phyloP scores from a whole-genome alignment of 2,888 invertebrate genomes.

The Conchocele bisecta region DNA sequence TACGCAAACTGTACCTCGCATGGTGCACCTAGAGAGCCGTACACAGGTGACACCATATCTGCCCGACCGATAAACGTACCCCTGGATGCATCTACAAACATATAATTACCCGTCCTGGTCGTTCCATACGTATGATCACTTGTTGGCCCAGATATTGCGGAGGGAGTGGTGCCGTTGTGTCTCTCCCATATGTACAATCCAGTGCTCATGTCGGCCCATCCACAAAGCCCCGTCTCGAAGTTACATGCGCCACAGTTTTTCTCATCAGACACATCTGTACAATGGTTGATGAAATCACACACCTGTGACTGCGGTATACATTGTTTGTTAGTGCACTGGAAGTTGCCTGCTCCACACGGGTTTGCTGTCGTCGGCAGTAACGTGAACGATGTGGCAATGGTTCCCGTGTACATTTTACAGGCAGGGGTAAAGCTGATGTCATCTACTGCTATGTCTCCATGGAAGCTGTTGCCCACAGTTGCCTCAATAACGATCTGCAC shows the following conservation, averaged over 20 bases:
- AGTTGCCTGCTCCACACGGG: slow-evolving; percentile 69
- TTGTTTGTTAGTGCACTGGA: slow-evolving; percentile 66
- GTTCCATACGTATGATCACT: slow-evolving; percentile 73
- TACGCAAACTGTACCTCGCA: slow-evolving; percentile 71
- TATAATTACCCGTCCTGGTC: slow-evolving; percentile 69
- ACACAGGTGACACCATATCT: slow-evolving; percentile 66
- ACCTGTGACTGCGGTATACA: slow-evolving; percentile 68
- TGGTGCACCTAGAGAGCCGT: slow-evolving; percentile 66
- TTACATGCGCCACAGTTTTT: slow-evolving; percentile 72
- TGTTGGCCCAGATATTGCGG: slow-evolving; percentile 68
- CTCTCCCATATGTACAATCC: slow-evolving; percentile 71
- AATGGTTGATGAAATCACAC: slow-evolving; percentile 74
- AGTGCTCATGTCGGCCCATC: slow-evolving; percentile 72
- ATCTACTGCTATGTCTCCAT: slow-evolving; percentile 78
- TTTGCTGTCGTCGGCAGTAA: slow-evolving; percentile 57
- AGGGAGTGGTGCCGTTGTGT: slow-evolving; percentile 67
- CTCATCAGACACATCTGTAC: slow-evolving; percentile 76
- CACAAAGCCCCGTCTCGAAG: slow-evolving; percentile 73
- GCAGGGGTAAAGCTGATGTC: slow-evolving; percentile 75
- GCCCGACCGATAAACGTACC: slow-evolving; percentile 66
- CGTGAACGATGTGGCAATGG: slow-evolving; percentile 56
- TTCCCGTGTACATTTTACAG: slow-evolving; percentile 65
- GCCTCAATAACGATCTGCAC: slow-evolving; percentile 78
- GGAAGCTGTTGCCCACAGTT: slow-evolving; percentile 65
- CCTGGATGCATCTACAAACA: slow-evolving; percentile 73